Evolutionary conservation across 2,113 vertebrate genomes (phyloP).

Genomic region (Saccopteryx bilineata): DNA sequence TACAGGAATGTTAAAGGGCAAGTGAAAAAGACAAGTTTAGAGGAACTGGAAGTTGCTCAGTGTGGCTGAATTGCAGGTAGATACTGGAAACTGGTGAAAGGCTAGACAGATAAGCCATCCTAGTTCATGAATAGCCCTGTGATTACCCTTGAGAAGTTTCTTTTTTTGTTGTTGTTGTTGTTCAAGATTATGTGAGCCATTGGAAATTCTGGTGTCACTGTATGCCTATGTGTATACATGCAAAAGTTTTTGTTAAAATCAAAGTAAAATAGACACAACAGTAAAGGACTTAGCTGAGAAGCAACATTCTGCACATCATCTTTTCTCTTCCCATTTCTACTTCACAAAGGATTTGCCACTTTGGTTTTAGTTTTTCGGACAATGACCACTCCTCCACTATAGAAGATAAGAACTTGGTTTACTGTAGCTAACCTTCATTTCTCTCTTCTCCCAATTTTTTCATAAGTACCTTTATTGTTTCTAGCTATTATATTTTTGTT

Average conservation of each 20-base stretch:
- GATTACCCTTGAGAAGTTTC: neutral
- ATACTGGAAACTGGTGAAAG: neutral
- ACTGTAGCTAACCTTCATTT: neutral
- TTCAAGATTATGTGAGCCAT: neutral
- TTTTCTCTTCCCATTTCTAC: neutral
- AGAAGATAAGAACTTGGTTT: neutral
- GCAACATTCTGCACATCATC: neutral
- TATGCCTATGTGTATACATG: neutral
- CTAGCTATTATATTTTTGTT: neutral
- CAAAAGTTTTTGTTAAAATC: constrained; percentile 28
- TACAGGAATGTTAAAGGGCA: no score
- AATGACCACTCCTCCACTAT: neutral
- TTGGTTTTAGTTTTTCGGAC: neutral
- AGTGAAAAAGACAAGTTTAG: neutral
- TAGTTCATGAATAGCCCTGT: neutral
- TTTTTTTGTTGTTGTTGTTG: neutral
- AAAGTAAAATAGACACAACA: neutral
- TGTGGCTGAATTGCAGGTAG: neutral
- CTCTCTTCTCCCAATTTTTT: neutral
- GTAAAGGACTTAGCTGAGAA: neutral
- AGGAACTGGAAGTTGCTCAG: neutral
- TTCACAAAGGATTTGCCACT: neutral
- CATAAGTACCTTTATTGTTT: neutral
- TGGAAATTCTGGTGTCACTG: neutral
- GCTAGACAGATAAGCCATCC: neutral